phyloP scores from a whole-genome alignment of 2,888 invertebrate species.

The Hofmannophila pseudospretella region DNA sequence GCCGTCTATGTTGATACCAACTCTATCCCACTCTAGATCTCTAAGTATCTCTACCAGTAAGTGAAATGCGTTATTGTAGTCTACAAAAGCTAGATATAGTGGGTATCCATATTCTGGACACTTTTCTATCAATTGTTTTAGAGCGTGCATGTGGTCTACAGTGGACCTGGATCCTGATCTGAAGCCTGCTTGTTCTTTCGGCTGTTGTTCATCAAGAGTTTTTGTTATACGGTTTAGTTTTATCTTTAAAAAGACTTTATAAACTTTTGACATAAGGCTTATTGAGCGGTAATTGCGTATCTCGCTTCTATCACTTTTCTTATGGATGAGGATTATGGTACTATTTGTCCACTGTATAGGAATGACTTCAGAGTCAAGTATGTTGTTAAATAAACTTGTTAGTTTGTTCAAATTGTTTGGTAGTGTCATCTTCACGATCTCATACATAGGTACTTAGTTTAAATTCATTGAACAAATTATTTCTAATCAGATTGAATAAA shows the following conservation, averaged over 20 bases:
- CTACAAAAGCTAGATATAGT: constrained; percentile 17
- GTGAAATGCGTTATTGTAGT: constrained; percentile 19
- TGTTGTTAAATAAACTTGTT: constrained; percentile 3
- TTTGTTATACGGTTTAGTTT: constrained; percentile 6
- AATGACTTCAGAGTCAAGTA: constrained; percentile 1
- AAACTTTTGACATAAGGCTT: constrained; percentile 10
- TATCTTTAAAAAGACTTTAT: constrained; percentile 11
- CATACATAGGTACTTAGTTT: too few relatives aligned
- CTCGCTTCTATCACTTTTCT: constrained; percentile 6
- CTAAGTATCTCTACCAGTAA: too few relatives aligned
- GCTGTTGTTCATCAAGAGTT: constrained; percentile 9
- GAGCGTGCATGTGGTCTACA: constrained; percentile 6
- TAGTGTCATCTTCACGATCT: constrained; percentile 3
- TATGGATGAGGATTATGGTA: constrained; percentile 5
- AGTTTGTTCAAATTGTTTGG: not conserved
- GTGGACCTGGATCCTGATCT: not conserved
- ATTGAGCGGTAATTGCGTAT: constrained; percentile 11
- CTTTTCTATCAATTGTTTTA: constrained; percentile 10
- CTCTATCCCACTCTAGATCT: too few relatives aligned
- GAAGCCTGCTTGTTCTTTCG: constrained; percentile 10
- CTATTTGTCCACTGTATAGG: constrained; percentile 8
- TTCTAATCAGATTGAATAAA: too few relatives aligned
- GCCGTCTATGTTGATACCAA: too few relatives aligned
- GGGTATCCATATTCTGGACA: constrained; percentile 12
- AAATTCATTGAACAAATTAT: too few relatives aligned